A percentile compares a stretch with the other conserved stretches of the same genome.
phyloP scores from a whole-genome alignment of 1,140 invertebrate genomes.

The Scaptodrosophila lebanonensis region DNA sequence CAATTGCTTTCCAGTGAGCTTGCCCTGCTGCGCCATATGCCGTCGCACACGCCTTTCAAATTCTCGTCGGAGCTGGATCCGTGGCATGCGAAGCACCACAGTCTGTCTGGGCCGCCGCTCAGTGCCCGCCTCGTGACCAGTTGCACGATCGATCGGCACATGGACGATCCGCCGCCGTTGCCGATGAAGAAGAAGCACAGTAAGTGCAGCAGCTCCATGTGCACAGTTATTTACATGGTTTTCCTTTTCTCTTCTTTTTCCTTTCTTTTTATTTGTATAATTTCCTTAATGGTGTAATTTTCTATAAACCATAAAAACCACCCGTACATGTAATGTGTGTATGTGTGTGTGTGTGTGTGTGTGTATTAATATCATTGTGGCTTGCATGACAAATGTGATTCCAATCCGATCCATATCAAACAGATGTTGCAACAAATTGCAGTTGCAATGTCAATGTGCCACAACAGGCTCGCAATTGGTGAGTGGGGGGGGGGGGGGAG shows the following conservation, averaged over 20 bases:
- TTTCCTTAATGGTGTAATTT: conserved; percentile 30
- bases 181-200: conserved; percentile 95
- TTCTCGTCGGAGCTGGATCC: conserved; percentile 49
- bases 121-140: conserved; percentile 37
- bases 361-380: neutral
- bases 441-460: too few species aligned
- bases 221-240: conserved; percentile 51
- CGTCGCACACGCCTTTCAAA: too few species aligned
- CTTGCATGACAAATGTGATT: conserved; percentile 13
- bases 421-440: too few species aligned
- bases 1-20: too few species aligned
- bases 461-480: too few species aligned
- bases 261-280: conserved; percentile 31
- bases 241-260: conserved; percentile 25
- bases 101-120: conserved; percentile 61
- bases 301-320: too few species aligned
- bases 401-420: too few species aligned
- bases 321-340: conserved; percentile 4
- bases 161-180: conserved; percentile 88
- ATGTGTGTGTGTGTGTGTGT: conserved; percentile 11
- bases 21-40: conserved; percentile 26
- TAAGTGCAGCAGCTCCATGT: conserved; percentile 81
- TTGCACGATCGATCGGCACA: conserved; percentile 66
- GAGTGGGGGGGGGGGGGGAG: too few species aligned
- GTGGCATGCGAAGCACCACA: conserved; percentile 67